Base-by-base conservation (phyloP, 2,797 vertebrate genomes). In the Peromyscus eremicus region DNA sequence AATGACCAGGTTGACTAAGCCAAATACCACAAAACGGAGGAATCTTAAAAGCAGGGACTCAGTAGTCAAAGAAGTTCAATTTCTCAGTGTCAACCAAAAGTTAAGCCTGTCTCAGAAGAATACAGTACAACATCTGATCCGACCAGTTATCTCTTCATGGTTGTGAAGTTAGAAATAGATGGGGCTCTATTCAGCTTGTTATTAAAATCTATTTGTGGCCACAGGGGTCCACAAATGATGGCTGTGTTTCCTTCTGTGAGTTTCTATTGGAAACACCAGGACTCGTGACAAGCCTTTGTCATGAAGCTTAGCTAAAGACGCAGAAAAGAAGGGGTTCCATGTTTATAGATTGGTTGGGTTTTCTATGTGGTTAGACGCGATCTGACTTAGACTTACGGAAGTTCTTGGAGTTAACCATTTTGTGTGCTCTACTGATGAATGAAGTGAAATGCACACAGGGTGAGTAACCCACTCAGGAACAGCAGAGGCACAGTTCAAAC, bases 151-250 rank as follows among this genome's bases (percentile, higher is more conserved):
- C 43, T 92, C 43, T 49, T 60, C 40, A 34, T 40, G 21, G 46
- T 13, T 37, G 84, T 92, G 57, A 89, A 57, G n/a, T 46, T 7
- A 89, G 43, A 23, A 94, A 62, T 40, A 81, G 40, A 23, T 9
- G 52, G 25, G 1, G 0, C 17, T 93, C 68, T 60, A 25, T 57
- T 57, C 32, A 87, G 46, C 14, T 40, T 34, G 17, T 43, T 23
- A 27, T 95, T 89, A 55, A 92, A 87, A 66, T 49, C 83, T 90
- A n/a, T 82, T 89, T 94, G 23, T n/a, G 32, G 49, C 43, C 27
- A 19, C 2, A 3, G 14, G 21, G 5, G 70, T 70, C 17, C 43
- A 82, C 77, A 92, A 40, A 73, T 37, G 64, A n/a, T 83, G 49
- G 80, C 52, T 46, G 0, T 62, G n/a, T 17, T 70, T 95, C 55